These are phyloP conservation scores for Calyptommatus sinebrachiatus DNA, from an alignment of 2,113 vertebrate species.

Conservation along the genomic window DNA sequence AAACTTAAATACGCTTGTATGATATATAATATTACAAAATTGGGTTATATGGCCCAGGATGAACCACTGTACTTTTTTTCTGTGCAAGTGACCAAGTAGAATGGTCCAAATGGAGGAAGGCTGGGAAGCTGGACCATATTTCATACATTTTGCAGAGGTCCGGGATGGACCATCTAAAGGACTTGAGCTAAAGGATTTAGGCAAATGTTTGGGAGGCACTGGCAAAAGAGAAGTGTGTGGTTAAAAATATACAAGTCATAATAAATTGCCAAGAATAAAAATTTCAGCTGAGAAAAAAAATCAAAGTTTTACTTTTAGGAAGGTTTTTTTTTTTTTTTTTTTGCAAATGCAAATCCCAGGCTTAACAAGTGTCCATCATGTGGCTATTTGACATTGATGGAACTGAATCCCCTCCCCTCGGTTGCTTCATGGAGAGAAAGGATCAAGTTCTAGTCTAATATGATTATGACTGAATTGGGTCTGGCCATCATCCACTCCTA, in stretches of 20 bases:
- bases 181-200: neutral
- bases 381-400: too few species aligned
- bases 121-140: too few species aligned
- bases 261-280: neutral
- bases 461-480: conserved; percentile 6
- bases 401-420: neutral
- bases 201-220: neutral
- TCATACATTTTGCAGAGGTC: too few species aligned
- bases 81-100: too few species aligned
- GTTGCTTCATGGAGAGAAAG: neutral
- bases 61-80: too few species aligned
- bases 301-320: neutral
- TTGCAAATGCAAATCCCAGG: neutral
- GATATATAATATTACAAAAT: too few species aligned
- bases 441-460: neutral
- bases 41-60: too few species aligned
- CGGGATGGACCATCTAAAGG: neutral
- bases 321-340: neutral
- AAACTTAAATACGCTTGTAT: too few species aligned
- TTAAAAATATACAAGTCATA: neutral
- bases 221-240: neutral
- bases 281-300: neutral
- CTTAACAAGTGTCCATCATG: neutral
- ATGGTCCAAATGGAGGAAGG: neutral
- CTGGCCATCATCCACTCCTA: neutral